Base-by-base conservation (phyloP, 2,113 vertebrate species). In the Aplodontia rufa region DNA sequence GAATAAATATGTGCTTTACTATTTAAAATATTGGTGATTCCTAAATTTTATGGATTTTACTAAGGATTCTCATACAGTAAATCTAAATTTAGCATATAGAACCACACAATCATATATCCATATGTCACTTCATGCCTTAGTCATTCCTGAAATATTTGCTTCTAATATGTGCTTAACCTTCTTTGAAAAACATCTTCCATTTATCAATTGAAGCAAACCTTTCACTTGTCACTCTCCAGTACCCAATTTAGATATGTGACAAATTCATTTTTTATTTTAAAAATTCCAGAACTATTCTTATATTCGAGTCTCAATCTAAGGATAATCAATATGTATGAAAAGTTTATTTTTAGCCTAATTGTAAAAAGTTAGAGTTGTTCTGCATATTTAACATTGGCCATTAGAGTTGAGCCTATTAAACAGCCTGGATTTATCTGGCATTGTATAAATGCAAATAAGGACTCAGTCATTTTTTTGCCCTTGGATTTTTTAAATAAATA, bases 361-460 rank as follows among this genome's bases (percentile, higher is more conserved):
- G 30, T 71, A 83, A 60, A 42, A 81, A 95, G 42, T 79, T 84
- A 11, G 49, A 11, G 49, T 51, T 69, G 58, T 13, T 71, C 45
- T 94, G 8, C 49, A 13, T 83, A 80, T 84, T 40, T 71, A 5
- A 3, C 28, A 72, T 19, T n/a, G 5, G 28, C 4, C 30, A 55
- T 17, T 92, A 20, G 5, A 6, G 69, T 74, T 87, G 30, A 95
- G 12, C 12, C 14, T 53, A 16, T 55, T 60, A 22, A 84, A 51
- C 1, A 91, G 11, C 45, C 37, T 80, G 28, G 10, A 47, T 68
- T 86, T 91, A 75, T 82, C 45, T 40, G 35, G 26, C 3, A 68
- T 51, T 40, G 14, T 37, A 71, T 37, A 97, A 97, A 58, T 94
- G 20, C 60, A 96, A 97, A 97, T 69, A 47, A 45, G 40, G 64